A percentile compares a stretch with the other conserved stretches of the same genome.
These are phyloP conservation scores for Entomobrya multifasciata DNA, from an alignment of 2,888 invertebrate genomes.

Conservation along the genomic window DNA sequence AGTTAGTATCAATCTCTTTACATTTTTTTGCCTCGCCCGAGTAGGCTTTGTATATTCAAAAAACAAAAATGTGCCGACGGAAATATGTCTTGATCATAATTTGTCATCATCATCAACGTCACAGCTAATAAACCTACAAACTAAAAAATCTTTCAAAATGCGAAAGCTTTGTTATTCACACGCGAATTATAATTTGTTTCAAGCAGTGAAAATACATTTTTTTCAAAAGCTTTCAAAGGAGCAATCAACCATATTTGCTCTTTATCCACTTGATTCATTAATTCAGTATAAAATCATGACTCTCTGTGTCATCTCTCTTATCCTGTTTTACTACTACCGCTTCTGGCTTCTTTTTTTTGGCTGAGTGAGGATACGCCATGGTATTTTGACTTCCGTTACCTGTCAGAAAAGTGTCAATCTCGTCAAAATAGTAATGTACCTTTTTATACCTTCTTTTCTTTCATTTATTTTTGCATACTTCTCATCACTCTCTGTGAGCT, in stretches of 20 bases:
- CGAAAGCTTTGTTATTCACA: slow-evolving; percentile 28
- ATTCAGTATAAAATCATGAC: not conserved
- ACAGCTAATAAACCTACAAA: slow-evolving; percentile 31
- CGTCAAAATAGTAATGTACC: slow-evolving; percentile 34
- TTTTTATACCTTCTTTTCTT: not conserved
- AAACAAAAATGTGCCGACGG: slow-evolving; percentile 36
- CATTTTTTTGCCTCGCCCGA: slow-evolving; percentile 37
- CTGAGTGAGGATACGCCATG: slow-evolving; percentile 53
- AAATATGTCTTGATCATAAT: slow-evolving; percentile 54
- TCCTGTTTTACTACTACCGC: not conserved
- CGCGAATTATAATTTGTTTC: not conserved
- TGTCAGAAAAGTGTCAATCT: slow-evolving; percentile 64
- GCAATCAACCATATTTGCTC: slow-evolving; percentile 50
- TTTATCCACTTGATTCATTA: slow-evolving; percentile 19
- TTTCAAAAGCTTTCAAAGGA: slow-evolving; percentile 21
- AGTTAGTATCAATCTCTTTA: not conserved
- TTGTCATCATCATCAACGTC: slow-evolving; percentile 51
- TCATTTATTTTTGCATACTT: not conserved
- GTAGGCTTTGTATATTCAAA: not conserved
- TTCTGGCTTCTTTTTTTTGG: slow-evolving; percentile 4
- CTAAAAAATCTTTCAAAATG: slow-evolving; percentile 16
- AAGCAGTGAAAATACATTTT: not conserved
- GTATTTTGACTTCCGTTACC: slow-evolving; percentile 62
- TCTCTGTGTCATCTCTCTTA: not conserved
- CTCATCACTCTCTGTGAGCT: not conserved